Base-by-base conservation (phyloP, 2,113 vertebrate species). In the Acrocephalus arundinaceus region DNA sequence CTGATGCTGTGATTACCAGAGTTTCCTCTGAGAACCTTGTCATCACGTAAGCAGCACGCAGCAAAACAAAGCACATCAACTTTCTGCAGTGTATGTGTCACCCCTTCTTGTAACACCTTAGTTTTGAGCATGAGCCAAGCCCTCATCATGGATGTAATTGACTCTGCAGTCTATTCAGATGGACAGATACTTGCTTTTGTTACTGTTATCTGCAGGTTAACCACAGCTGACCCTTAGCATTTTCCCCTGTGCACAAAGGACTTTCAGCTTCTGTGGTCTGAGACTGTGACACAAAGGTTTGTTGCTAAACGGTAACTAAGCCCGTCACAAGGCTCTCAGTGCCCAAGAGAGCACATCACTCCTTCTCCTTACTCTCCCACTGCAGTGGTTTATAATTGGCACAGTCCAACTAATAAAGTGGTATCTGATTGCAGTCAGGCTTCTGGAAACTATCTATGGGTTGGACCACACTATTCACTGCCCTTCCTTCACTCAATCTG, bases 11-110 rank as follows among this genome's bases (percentile, higher is more conserved):
- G 59, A 57, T 54, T 28, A 31, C 20, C 70, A 33, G 31, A 51
- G 13, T 70, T 86, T 84, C 59, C 28, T 76, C 41, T 76, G 58
- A 68, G n/a, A 80, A 62, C 7, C 15, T 57, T 52, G 30, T 22
- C 6, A 5, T 43, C 61, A 46, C 0, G 0, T 43, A 55, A 63
- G 27, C 62, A 62, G 58, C 66, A 52, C 33, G 45, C 5, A 59
- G 21, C 49, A 63, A 80, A 94, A 43, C 6, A 51, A 74, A 68
- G 14, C 21, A 24, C 51, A 24, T 13, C 41, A 37, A 20, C 31
- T 63, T 75, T 79, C 70, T 85, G 46, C 52, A 31, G 23, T 2
- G 52, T 28, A 20, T 61, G 52, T 80, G 24, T 59, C 7, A 1
- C 68, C 9, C 27, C 23, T 48, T 48, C 62, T 52, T 3, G 2